These are phyloP conservation scores for Ptyas mucosa DNA, from an alignment of 2,113 vertebrate genomes.

Conservation along the genomic window DNA sequence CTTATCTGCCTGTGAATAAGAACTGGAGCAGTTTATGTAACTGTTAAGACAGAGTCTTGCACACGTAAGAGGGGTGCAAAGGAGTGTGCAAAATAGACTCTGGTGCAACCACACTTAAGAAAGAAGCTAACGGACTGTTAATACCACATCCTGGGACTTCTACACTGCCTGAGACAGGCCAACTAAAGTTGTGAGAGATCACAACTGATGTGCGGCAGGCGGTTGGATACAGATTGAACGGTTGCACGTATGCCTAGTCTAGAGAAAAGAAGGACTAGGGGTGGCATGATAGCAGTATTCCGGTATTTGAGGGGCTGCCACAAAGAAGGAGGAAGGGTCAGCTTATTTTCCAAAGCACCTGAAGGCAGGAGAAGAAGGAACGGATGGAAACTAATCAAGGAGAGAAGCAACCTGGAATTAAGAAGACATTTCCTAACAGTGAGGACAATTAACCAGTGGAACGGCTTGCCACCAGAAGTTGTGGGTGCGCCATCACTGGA, in stretches of 20 bases:
- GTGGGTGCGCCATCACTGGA: no score
- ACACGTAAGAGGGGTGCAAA: neutral
- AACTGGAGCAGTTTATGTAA: neutral
- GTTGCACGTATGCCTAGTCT: neutral
- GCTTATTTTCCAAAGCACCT: neutral
- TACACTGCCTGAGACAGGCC: neutral
- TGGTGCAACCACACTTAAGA: no score
- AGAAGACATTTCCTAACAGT: no score
- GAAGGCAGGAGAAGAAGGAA: no score
- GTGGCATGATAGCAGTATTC: neutral
- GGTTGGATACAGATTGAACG: neutral
- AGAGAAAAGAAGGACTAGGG: neutral
- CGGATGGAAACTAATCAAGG: no score
- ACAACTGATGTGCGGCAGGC: rapidly evolving
- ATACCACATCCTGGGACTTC: neutral
- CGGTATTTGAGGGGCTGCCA: neutral
- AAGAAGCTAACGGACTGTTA: neutral
- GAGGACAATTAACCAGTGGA: no score
- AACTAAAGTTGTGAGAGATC: neutral
- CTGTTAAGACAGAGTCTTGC: neutral
- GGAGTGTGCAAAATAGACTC: neutral
- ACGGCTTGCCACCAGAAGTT: no score
- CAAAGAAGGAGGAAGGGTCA: no score
- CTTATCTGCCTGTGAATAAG: neutral
- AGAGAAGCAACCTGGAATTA: no score